Percentiles rank a stretch among this genome's conserved stretches.
Conservation (phyloP, 2,888 invertebrate species). For the Drosophila niveifrons region DNA sequence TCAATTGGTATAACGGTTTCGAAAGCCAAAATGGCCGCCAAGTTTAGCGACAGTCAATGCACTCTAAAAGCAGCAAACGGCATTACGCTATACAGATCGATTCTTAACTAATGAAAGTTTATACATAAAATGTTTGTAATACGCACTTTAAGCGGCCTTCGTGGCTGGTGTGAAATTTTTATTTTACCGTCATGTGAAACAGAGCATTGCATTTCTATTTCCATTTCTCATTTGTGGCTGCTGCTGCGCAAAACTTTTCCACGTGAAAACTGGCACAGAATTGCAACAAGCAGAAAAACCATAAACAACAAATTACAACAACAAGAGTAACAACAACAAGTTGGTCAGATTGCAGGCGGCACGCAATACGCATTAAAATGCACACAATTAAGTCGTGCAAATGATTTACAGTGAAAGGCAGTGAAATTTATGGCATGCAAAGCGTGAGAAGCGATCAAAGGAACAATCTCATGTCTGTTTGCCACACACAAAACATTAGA, state of each 20-base stretch:
- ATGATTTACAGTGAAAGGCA: conserved; percentile 80
- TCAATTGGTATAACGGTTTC: conserved; percentile 73
- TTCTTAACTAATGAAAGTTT: conserved; percentile 33
- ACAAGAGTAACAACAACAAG: conserved; percentile 6
- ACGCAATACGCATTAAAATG: conserved; percentile 79
- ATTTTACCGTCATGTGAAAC: conserved; percentile 61
- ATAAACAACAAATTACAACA: conserved; percentile 13
- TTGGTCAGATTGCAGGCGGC: conserved; percentile 59
- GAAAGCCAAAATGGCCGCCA: conserved; percentile 71
- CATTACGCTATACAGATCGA: conserved; percentile 30
- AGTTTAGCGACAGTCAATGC: conserved; percentile 64
- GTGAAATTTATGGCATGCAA: conserved; percentile 78
- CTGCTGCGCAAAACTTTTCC: conserved; percentile 54
- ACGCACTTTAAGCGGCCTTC: conserved; percentile 38
- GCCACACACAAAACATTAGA: not conserved
- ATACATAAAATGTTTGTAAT: conserved; percentile 10
- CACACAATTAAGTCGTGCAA: conserved; percentile 71
- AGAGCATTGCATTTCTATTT: conserved; percentile 75
- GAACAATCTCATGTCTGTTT: not conserved
- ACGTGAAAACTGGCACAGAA: conserved; percentile 69
- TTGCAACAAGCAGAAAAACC: conserved; percentile 40
- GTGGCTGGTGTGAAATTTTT: conserved; percentile 63
- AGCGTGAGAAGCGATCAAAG: conserved; percentile 65
- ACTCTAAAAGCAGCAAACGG: conserved; percentile 34
- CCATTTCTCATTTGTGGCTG: conserved; percentile 55